Conservation (phyloP, 1,140 invertebrate species). For the Drosophila rufa region DNA sequence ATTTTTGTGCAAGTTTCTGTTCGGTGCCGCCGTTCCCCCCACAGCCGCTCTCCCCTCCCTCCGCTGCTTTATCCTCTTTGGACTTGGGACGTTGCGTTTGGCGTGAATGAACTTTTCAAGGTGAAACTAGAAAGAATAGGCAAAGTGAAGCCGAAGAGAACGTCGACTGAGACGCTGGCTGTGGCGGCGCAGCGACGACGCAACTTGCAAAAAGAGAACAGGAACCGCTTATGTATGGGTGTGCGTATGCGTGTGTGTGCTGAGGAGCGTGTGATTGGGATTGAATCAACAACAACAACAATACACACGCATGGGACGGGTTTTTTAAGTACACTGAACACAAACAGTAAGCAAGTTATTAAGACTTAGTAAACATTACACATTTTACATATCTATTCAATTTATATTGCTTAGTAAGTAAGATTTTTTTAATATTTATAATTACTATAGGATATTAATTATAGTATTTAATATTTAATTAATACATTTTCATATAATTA, state of each 20-base stretch:
- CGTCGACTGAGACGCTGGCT: constrained; percentile 34
- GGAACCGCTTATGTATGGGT: constrained; percentile 48
- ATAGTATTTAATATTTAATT: not conserved
- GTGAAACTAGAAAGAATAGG: constrained; percentile 83
- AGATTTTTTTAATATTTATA: not conserved
- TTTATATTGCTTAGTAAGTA: not conserved
- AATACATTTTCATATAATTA: not conserved
- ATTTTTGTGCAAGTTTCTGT: constrained; percentile 82
- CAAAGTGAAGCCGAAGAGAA: constrained; percentile 66
- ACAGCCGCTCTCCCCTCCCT: constrained; percentile 10
- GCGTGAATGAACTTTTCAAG: constrained; percentile 85
- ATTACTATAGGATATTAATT: not conserved
- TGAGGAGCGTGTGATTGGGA: constrained; percentile 75
- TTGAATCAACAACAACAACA: constrained; percentile 46
- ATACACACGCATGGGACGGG: constrained; percentile 58
- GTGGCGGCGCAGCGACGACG: constrained; percentile 25
- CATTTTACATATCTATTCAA: not conserved
- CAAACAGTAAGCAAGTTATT: not conserved
- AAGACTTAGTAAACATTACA: not conserved
- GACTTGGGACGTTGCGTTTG: constrained; percentile 76
- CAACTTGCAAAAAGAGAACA: constrained; percentile 71
- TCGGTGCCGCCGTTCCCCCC: constrained; percentile 32
- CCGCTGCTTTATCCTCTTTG: constrained; percentile 15
- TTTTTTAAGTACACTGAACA: constrained; percentile 26
- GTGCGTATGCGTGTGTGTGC: constrained; percentile 39